Evolutionary conservation across 2,797 vertebrate genomes (phyloP), one percentile per base, ranked within the genome.

Genomic region (Petrocephalus sullivani): DNA sequence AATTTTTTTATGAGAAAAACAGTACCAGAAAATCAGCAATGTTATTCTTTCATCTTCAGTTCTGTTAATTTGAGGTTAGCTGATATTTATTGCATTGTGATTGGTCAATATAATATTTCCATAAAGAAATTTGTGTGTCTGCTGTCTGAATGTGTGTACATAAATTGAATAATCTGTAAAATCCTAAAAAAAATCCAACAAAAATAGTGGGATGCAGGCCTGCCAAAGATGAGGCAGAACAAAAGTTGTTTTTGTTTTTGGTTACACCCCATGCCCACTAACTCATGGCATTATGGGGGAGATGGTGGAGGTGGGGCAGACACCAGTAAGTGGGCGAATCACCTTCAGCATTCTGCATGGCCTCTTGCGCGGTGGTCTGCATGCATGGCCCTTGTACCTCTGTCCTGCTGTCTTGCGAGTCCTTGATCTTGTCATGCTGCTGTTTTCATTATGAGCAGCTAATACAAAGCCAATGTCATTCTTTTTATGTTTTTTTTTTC

Each of bases 401-500:
- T 37, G 12, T 71, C 60, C 46, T 28, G 57, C 58, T 53, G 7
- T 23, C 37, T 83, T 56, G 60, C 16, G 33, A 9, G 19, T 51
- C 53, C 75, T 54, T 67, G 53, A 83, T 88, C 78, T 84, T 16
- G 82, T 83, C 87, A 49, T 21, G 3, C 37, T 28, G 12, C n/a
- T 14, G 75, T 61, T 88, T 61, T 51, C 87, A 84, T 88, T 88
- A 41, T 57, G 78, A 78, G 33, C 12, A 61, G 87, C 75, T 53
- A 49, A 83, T 83, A 56, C 78, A 88, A 83, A 88, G 87, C 81
- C 71, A 88, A 33, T 78, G 41, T 82, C 37, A 57, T 41, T 75
- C 33, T 75, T 81, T 46, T 81, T 49, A 81, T 81, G 75, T 41
- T 81, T n/a, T 81, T 46, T 28, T 28, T 56, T 56, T 56, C 12